phyloP scores from a whole-genome alignment of 2,113 vertebrate genomes.

The Corvus hawaiiensis region DNA sequence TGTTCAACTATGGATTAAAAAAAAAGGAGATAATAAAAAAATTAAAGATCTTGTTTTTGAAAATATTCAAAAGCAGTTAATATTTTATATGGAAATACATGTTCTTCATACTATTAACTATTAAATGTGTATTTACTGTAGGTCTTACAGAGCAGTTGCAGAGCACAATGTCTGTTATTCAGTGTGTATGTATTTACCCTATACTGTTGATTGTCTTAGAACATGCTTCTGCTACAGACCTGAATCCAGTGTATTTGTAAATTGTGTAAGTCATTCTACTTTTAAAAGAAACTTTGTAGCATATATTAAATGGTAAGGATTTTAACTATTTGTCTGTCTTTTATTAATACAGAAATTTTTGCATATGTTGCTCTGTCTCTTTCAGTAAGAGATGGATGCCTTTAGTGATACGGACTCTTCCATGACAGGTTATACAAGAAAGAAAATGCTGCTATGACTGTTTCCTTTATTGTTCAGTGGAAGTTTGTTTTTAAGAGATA shows the following conservation, averaged over 20 bases:
- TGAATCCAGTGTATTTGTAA: conserved; percentile 71
- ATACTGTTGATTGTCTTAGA: conserved; percentile 67
- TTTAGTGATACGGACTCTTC: neutral
- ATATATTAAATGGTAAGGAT: conserved; percentile 71
- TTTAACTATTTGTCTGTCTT: conserved; percentile 70
- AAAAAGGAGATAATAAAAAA: neutral
- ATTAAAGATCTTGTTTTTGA: conserved; percentile 59
- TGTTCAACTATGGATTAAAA: conserved; percentile 63
- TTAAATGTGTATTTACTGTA: conserved; percentile 73
- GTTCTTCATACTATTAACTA: conserved; percentile 72
- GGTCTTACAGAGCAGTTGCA: conserved; percentile 72
- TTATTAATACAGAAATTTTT: conserved; percentile 77
- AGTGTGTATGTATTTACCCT: conserved; percentile 71
- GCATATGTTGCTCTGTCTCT: conserved; percentile 62
- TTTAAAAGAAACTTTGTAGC: conserved; percentile 75
- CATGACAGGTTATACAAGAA: conserved; percentile 12
- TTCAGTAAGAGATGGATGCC: conserved; percentile 17
- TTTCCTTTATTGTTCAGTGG: conserved; percentile 38
- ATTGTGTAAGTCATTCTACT: conserved; percentile 69
- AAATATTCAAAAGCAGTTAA: conserved; percentile 71
- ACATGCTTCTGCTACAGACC: conserved; percentile 58
- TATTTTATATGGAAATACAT: conserved; percentile 83
- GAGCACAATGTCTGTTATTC: conserved; percentile 81
- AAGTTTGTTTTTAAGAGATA: conserved; percentile 42
- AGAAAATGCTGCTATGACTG: conserved; percentile 17